Percentiles rank a stretch among this genome's conserved stretches.
Conservation (phyloP, 1,140 invertebrate species). For the Papilio glaucus region DNA sequence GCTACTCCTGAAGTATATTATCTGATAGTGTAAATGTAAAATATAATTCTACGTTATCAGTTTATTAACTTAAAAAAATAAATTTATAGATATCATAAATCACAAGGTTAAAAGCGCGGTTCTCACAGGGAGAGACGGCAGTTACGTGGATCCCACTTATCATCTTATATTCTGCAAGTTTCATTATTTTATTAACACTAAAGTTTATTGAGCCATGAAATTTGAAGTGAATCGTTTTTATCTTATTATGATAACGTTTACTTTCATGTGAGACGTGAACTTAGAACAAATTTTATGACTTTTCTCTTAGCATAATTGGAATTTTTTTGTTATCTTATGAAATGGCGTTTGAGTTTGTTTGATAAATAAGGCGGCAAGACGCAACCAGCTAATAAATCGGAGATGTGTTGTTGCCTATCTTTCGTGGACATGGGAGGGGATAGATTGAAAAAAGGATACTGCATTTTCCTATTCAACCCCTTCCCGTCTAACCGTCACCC, state of each 20-base stretch:
- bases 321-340: too few species aligned
- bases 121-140: neutral
- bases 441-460: too few species aligned
- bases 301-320: too few species aligned
- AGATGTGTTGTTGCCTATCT: too few species aligned
- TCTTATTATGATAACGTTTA: conserved; percentile 10
- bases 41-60: neutral
- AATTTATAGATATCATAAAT: neutral
- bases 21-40: conserved; percentile 2
- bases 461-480: too few species aligned
- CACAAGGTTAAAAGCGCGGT: neutral
- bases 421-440: too few species aligned
- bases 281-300: neutral
- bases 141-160: neutral
- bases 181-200: conserved; percentile 12
- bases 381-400: too few species aligned
- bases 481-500: too few species aligned
- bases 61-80: neutral
- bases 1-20: neutral
- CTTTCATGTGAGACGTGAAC: neutral
- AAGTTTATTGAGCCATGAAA: conserved; percentile 12
- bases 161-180: neutral
- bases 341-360: too few species aligned
- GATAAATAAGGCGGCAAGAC: too few species aligned
- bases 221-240: conserved; percentile 18